Conservation (phyloP, 2,888 invertebrate species). For the Parnassius apollo region DNA sequence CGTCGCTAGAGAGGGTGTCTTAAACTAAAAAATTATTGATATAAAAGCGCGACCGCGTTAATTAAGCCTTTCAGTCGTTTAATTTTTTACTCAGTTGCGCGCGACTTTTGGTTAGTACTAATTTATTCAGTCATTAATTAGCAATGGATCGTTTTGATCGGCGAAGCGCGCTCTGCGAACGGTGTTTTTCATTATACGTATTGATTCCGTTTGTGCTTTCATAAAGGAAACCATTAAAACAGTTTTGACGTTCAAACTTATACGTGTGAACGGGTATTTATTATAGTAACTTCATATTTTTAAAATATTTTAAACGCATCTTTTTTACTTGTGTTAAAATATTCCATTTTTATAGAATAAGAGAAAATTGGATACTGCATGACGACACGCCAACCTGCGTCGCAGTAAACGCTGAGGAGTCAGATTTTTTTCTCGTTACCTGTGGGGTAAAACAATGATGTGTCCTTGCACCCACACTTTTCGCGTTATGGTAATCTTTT, state of each 20-base stretch:
- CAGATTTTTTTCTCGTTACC: too few relatives aligned
- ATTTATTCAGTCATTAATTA: slow-evolving; percentile 70
- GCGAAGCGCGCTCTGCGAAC: slow-evolving; percentile 37
- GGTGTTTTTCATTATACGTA: slow-evolving; percentile 24
- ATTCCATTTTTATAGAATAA: too few relatives aligned
- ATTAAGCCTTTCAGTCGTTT: slow-evolving; percentile 75
- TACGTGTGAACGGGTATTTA: slow-evolving; percentile 1
- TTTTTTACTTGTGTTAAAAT: too few relatives aligned
- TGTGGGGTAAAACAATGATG: too few relatives aligned
- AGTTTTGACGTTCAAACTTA: slow-evolving; percentile 17
- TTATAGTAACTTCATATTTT: not conserved
- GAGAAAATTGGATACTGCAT: too few relatives aligned
- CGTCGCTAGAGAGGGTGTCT: slow-evolving; percentile 62
- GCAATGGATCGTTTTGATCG: slow-evolving; percentile 66
- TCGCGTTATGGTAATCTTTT: too few relatives aligned
- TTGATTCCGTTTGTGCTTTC: slow-evolving; percentile 23
- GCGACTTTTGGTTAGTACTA: slow-evolving; percentile 60
- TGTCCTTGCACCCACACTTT: too few relatives aligned
- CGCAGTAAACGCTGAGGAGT: too few relatives aligned
- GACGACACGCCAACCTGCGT: too few relatives aligned
- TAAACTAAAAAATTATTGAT: slow-evolving; percentile 77
- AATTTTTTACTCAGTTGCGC: slow-evolving; percentile 68
- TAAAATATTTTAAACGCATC: too few relatives aligned
- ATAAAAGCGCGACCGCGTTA: slow-evolving; percentile 67
- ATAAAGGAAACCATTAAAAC: slow-evolving; percentile 14